phyloP scores from a whole-genome alignment of 2,888 invertebrate species.

The Opisthograptis luteolata region DNA sequence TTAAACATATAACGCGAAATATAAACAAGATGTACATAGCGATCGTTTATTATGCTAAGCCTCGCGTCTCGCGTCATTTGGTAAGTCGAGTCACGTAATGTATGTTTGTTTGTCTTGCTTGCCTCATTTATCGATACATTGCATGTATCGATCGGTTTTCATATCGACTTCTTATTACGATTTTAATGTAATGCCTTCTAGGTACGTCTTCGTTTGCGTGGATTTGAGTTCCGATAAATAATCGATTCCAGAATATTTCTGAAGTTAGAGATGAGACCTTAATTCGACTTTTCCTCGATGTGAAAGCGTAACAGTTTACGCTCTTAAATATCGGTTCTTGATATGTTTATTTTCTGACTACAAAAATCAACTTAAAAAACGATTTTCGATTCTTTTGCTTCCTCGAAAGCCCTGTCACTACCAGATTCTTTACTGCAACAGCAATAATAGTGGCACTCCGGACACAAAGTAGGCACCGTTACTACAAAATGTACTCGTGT shows the following conservation, averaged over 20 bases:
- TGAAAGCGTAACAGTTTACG: conserved; percentile 7
- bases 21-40: conserved; percentile 64
- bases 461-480: conserved; percentile 62
- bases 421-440: conserved; percentile 31
- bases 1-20: conserved; percentile 58
- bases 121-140: conserved; percentile 62
- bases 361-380: conserved; percentile 13
- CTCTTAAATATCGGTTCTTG: conserved; percentile 15
- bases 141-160: conserved; percentile 55
- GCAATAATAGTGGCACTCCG: conserved; percentile 47
- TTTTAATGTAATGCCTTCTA: conserved; percentile 71
- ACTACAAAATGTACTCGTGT: conserved; percentile 41
- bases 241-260: neutral
- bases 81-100: conserved; percentile 80
- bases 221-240: conserved; percentile 54
- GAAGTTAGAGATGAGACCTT: neutral
- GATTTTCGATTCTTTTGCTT: conserved; percentile 13
- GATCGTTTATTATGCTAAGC: conserved; percentile 70
- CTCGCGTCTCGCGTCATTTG: conserved; percentile 78
- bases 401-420: conserved; percentile 26
- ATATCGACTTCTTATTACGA: conserved; percentile 68
- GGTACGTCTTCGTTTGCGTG: conserved; percentile 61
- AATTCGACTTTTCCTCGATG: conserved; percentile 4
- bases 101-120: conserved; percentile 67
- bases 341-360: conserved; percentile 15